Evolutionary conservation across 2,888 invertebrate genomes (phyloP).

Genomic region (Syrphus vitripennis): DNA sequence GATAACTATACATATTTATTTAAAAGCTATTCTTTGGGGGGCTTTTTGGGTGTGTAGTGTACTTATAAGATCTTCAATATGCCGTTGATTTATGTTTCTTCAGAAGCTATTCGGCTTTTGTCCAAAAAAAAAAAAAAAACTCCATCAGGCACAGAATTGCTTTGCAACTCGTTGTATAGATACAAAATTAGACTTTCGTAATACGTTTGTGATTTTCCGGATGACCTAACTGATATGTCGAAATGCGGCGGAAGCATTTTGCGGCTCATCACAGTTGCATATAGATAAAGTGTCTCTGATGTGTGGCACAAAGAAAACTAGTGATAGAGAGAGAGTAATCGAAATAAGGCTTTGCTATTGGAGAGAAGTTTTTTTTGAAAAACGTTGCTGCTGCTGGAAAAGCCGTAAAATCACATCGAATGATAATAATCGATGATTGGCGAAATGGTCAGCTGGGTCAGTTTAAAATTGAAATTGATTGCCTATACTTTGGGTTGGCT

Average conservation of each 20-base stretch:
- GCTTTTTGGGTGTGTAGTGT: not conserved
- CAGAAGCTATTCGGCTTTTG: not conserved
- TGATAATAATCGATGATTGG: constrained; percentile 64
- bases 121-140: not conserved
- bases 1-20: constrained; percentile 35
- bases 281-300: constrained; percentile 50
- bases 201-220: constrained; percentile 66
- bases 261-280: constrained; percentile 58
- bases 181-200: constrained; percentile 55
- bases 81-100: constrained; percentile 57
- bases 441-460: constrained; percentile 59
- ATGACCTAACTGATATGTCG: constrained; percentile 61
- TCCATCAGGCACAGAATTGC: not conserved
- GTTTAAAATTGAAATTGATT: constrained; percentile 66
- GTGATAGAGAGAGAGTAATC: constrained; percentile 5
- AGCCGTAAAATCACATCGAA: constrained; percentile 16
- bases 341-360: not conserved
- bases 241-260: constrained; percentile 65
- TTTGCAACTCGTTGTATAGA: constrained; percentile 4
- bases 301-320: constrained; percentile 14
- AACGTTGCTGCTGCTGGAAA: not conserved
- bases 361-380: not conserved
- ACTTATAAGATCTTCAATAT: constrained; percentile 1
- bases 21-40: not conserved
- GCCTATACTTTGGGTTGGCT: constrained; percentile 52